These are phyloP conservation scores for Portevinia maculata DNA, from an alignment of 2,888 invertebrate species.

Conservation along the genomic window DNA sequence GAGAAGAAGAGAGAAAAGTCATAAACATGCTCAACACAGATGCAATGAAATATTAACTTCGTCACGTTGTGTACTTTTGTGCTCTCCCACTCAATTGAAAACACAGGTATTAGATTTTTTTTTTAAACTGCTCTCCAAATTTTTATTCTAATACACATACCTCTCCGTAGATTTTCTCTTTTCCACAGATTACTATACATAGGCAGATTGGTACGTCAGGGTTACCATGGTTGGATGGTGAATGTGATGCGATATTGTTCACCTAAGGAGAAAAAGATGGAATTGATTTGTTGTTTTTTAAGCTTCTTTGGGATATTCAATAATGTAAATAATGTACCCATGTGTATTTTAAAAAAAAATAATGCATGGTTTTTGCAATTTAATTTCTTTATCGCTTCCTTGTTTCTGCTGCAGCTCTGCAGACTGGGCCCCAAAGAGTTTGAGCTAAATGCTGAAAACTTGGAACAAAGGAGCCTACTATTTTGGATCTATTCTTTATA, in stretches of 20 bases:
- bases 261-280: constrained; percentile 18
- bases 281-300: no score
- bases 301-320: no score
- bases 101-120: constrained; percentile 13
- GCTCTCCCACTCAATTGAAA: constrained; percentile 56
- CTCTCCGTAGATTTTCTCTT: constrained; percentile 33
- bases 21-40: constrained; percentile 5
- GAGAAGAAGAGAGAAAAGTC: constrained; percentile 38
- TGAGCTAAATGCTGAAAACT: no score
- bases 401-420: no score
- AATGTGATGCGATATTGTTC: constrained; percentile 5
- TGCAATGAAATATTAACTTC: constrained; percentile 14
- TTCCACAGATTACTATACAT: constrained; percentile 27
- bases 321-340: no score
- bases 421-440: no score
- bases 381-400: no score
- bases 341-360: no score
- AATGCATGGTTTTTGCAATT: no score
- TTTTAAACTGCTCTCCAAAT: constrained; percentile 29
- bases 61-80: constrained; percentile 1
- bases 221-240: no score
- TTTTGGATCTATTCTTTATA: no score
- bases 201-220: constrained; percentile 29
- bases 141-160: constrained; percentile 44
- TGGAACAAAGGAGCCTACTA: no score